Evolutionary conservation across 2,888 invertebrate genomes (phyloP), one percentile per base, ranked within the genome.

Genomic region (Chrysodeixis includens): DNA sequence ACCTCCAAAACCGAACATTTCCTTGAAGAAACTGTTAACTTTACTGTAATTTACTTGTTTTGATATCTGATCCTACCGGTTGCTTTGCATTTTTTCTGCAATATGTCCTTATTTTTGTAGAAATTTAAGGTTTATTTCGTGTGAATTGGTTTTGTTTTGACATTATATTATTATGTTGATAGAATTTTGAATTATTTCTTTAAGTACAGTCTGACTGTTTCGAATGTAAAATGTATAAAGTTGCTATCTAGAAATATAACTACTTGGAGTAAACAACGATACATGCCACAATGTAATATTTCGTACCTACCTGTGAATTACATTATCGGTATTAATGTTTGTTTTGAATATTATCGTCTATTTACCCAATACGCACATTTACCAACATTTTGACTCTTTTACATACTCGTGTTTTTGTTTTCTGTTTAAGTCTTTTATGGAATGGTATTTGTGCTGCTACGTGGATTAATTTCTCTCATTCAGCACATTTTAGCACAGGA

Each of bases 41-140:
- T 55, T 69, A 78, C 71, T 70, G 71, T 78, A 71, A 69, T 73
- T 75, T 78, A 69, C 65, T 63, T 55, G 71, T 62, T 69, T 52
- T 53, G 26, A 26, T 63, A 67, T 71, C 66, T 52, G 69, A 75
- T 59, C 46, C 14, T 66, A 69, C 78, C 79, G 67, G 75, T 76
- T 78, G 61, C 58, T 18, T 52, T 51, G 40, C 52, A 30, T 22
- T 55, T 60, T 18, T 66, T 53, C 40, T 56, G 32, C 56, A 16
- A 20, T 30, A 18, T 30, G 30, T 30, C 44, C 30, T 12, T 12
- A 61, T 20, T 14, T 26, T n/a, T 14, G 30, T n/a, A n/a, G n/a
- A n/a, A n/a, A n/a, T n/a, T n/a, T n/a, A n/a, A 35, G 5, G 35
- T 35, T 12, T 35, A 35, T 14, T 35, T 35, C 12, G 14, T 12